Conservation (phyloP, 2,113 vertebrate genomes). For the Embiotoca jacksoni region DNA sequence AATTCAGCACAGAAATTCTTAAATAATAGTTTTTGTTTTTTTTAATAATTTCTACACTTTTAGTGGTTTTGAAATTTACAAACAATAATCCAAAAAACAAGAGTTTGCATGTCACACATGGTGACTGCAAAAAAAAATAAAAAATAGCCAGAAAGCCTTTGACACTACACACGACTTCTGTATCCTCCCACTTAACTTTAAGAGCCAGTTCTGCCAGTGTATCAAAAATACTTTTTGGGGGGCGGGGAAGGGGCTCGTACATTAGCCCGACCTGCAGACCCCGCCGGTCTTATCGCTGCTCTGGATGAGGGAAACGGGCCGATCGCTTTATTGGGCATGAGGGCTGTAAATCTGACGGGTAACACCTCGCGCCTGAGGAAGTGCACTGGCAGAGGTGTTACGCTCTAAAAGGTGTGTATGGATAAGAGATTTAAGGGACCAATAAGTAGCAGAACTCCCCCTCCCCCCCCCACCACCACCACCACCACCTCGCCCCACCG, state of each 20-base stretch:
- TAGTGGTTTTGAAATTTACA: background rate
- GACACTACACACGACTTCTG: slow-evolving; percentile 31
- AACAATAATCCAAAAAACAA: background rate
- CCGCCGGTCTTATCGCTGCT: slow-evolving; percentile 53
- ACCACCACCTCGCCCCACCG: slow-evolving; percentile 18
- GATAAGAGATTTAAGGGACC: slow-evolving; percentile 77
- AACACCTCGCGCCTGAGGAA: slow-evolving; percentile 63
- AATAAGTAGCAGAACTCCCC: slow-evolving; percentile 63
- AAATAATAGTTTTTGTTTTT: no score
- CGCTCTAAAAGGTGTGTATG: slow-evolving; percentile 51
- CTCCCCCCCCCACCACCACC: no score
- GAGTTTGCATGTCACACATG: slow-evolving; percentile 13
- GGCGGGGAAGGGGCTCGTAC: slow-evolving; percentile 55
- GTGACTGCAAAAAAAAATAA: slow-evolving; percentile 9
- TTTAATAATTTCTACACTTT: no score
- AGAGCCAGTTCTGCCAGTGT: slow-evolving; percentile 64
- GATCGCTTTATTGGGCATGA: slow-evolving; percentile 75
- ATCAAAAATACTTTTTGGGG: slow-evolving; percentile 68
- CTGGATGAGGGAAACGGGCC: slow-evolving; percentile 66
- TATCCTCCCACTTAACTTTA: slow-evolving; percentile 67
- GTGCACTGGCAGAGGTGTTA: slow-evolving; percentile 58
- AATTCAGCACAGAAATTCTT: no score
- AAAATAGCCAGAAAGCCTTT: slow-evolving; percentile 27
- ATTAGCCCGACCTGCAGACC: slow-evolving; percentile 70
- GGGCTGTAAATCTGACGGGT: slow-evolving; percentile 76